Percentiles rank a stretch among this genome's conserved stretches.
These are phyloP conservation scores for Pristionchus entomophagus DNA, from an alignment of 2,888 invertebrate genomes.

Conservation along the genomic window DNA sequence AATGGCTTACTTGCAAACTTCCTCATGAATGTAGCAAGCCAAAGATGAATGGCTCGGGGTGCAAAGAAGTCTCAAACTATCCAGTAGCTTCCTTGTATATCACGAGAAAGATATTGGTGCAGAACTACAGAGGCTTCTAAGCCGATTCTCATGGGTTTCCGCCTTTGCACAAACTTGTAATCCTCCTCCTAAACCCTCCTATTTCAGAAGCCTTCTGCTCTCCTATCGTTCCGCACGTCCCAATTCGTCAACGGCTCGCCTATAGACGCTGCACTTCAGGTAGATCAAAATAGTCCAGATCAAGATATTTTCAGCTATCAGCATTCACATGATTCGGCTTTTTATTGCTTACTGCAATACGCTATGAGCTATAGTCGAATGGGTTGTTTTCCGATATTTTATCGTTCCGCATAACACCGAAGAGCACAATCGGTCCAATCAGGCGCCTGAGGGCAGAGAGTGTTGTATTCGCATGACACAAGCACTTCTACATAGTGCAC, in stretches of 20 bases:
- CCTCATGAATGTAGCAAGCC: background rate
- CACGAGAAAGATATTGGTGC: too few species aligned
- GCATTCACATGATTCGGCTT: too few species aligned
- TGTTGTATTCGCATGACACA: too few species aligned
- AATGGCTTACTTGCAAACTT: background rate
- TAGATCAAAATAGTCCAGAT: conserved; percentile 45
- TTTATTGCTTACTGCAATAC: too few species aligned
- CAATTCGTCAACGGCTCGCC: conserved; percentile 67
- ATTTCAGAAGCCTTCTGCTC: conserved; percentile 71
- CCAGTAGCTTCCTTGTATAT: too few species aligned
- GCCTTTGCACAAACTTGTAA: background rate
- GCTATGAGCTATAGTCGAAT: too few species aligned
- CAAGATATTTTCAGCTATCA: too few species aligned
- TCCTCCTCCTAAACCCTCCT: background rate
- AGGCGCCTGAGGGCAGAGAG: too few species aligned
- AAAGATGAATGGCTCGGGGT: background rate
- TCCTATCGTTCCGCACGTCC: conserved; percentile 68
- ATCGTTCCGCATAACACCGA: too few species aligned
- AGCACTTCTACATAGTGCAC: too few species aligned
- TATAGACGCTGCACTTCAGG: conserved; percentile 65
- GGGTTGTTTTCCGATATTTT: too few species aligned
- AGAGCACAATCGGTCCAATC: too few species aligned
- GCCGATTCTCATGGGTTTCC: background rate
- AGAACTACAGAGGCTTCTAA: conserved; percentile 18
- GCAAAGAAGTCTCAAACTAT: background rate